Evolutionary conservation across 2,113 vertebrate genomes (phyloP), one percentile per base, ranked within the genome.

Genomic region (Dendropsophus ebraccatus): DNA sequence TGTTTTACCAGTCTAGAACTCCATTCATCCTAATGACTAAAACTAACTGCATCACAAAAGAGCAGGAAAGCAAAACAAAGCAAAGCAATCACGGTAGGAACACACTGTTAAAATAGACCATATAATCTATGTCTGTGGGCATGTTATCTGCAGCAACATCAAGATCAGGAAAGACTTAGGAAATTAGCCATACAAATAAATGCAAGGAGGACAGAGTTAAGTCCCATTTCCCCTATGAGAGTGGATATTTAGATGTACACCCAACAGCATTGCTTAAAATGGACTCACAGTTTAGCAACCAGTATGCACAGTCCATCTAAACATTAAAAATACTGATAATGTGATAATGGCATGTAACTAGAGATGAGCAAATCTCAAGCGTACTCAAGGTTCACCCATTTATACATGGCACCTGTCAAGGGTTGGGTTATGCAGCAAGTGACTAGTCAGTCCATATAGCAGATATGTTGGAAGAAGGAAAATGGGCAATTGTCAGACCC

Each of bases 51-150:
- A 13, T 32, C 8, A 79, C 30, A 79, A 58, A 58, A 56, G 7
- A 56, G 50, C 52, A 58, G 76, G 76, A 79, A 79, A 79, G 7
- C 28, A 56, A 35, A 37, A 58, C 76, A 79, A 78, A 78, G 52
- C 25, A 58, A 79, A 78, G 25, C 14, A 30, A 50, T 76, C 28
- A 76, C 25, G 23, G 14, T 30, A 10, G 25, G 6, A 76, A 17
- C 73, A 76, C 47, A 30, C 25, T 19, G 73, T 75, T 76, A 76
- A 17, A 50, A 30, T 41, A 47, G 47, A 50, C 23, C 47, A 47
- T 47, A 74, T 7, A 23, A n/a, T 14, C 37, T 45, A 23, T 21
- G 21, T n/a, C n/a, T 47, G 70, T 37, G 45, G 45, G 72, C 11
- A 13, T 25, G 21, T 75, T 75, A 50, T 52, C 73, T 50, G n/a